phyloP scores from a whole-genome alignment of 2,113 vertebrate genomes.

The Python bivittatus region DNA sequence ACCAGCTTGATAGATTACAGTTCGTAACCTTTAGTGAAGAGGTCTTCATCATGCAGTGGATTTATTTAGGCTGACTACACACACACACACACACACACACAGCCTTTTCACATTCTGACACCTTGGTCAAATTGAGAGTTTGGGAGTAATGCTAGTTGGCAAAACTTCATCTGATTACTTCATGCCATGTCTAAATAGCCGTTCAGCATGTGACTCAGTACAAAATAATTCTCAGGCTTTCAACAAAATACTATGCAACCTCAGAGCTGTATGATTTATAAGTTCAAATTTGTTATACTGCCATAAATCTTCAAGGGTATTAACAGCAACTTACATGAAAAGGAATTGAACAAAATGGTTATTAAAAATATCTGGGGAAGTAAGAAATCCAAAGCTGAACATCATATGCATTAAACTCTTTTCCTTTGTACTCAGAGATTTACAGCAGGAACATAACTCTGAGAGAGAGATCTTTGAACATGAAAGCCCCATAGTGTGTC shows the following conservation, averaged over 20 bases:
- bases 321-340: conserved; percentile 60
- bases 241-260: conserved; percentile 66
- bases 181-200: not conserved
- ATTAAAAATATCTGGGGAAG: conserved; percentile 58
- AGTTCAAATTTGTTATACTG: conserved; percentile 66
- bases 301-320: conserved; percentile 58
- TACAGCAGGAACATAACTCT: conserved; percentile 61
- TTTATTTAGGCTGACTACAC: not conserved
- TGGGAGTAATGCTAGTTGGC: not conserved
- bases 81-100: not conserved
- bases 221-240: conserved; percentile 44
- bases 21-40: not conserved
- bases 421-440: conserved; percentile 57
- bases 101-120: not conserved
- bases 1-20: not conserved
- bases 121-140: not conserved
- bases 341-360: conserved; percentile 58
- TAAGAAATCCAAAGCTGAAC: conserved; percentile 52
- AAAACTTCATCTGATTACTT: not conserved
- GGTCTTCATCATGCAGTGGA: not conserved
- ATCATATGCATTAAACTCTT: conserved; percentile 46
- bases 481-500: conserved; percentile 53
- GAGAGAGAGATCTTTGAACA: conserved; percentile 64
- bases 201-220: not conserved
- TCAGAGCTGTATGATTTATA: conserved; percentile 68